phyloP scores from a whole-genome alignment of 2,888 invertebrate genomes.

The Agrilus mali region DNA sequence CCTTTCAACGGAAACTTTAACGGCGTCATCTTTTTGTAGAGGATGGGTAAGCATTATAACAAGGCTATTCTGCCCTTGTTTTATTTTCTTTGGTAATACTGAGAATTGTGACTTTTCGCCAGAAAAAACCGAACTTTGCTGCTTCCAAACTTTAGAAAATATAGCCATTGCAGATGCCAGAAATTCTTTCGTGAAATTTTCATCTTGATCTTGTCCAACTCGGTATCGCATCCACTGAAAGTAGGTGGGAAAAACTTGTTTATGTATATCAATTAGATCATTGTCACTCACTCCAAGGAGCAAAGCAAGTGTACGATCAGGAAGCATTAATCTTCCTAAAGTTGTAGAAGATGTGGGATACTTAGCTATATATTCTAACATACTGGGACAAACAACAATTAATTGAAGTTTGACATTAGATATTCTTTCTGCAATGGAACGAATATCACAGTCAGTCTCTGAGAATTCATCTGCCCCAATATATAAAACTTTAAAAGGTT shows the following conservation, averaged over 20 bases:
- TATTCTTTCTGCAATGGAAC: constrained; percentile 43
- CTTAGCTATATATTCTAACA: constrained; percentile 48
- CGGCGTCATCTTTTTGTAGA: constrained; percentile 59
- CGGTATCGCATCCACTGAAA: constrained; percentile 70
- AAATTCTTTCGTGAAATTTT: constrained; percentile 71
- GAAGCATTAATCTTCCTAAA: constrained; percentile 46
- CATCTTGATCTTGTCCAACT: constrained; percentile 68
- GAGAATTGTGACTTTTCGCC: constrained; percentile 52
- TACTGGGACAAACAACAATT: constrained; percentile 65
- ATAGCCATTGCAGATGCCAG: constrained; percentile 72
- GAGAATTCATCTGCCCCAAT: constrained; percentile 58
- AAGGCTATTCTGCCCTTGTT: constrained; percentile 71
- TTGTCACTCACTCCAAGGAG: constrained; percentile 66
- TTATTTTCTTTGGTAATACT: constrained; percentile 63
- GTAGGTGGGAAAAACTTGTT: constrained; percentile 54
- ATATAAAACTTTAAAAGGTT: constrained; percentile 64
- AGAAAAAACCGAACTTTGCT: constrained; percentile 29
- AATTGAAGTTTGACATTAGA: constrained; percentile 63
- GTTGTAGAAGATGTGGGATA: constrained; percentile 41
- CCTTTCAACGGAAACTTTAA: constrained; percentile 68
- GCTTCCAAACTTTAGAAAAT: constrained; percentile 43
- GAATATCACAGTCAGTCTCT: constrained; percentile 35
- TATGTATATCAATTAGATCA: constrained; percentile 55
- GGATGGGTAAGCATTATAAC: constrained; percentile 70
- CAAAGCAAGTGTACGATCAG: constrained; percentile 67